Conservation (phyloP, 1,140 invertebrate species). For the Anoplolepis gracilipes region DNA sequence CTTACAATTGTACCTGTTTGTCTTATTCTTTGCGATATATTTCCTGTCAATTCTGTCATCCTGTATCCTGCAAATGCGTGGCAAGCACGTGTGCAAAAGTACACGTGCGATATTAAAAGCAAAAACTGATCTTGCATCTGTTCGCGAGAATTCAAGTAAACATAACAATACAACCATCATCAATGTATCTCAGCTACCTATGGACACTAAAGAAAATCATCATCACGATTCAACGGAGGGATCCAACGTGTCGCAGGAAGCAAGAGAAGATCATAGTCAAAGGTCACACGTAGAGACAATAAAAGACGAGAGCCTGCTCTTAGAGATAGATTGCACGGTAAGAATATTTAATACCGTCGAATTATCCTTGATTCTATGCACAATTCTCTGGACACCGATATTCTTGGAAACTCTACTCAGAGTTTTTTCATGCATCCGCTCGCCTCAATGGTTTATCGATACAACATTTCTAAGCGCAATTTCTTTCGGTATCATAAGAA, state of each 20-base stretch:
- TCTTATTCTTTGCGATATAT: constrained; percentile 74
- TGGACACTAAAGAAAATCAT: neutral
- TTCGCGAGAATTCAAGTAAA: neutral
- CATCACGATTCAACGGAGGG: neutral
- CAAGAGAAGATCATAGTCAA: too few relatives aligned
- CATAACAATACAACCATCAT: neutral
- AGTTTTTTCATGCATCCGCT: constrained; percentile 67
- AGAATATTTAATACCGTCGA: constrained; percentile 3
- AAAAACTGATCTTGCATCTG: neutral
- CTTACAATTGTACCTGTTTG: constrained; percentile 72
- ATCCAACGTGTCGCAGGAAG: neutral
- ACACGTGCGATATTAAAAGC: constrained; percentile 16
- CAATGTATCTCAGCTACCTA: neutral
- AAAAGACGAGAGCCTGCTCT: constrained; percentile 5
- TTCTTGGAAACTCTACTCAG: constrained; percentile 68
- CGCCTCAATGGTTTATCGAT: constrained; percentile 70
- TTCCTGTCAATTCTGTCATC: constrained; percentile 74
- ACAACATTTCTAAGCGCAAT: constrained; percentile 66
- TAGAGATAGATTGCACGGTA: neutral
- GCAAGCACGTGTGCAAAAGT: constrained; percentile 6
- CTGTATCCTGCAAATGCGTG: constrained; percentile 66
- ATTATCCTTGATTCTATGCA: constrained; percentile 52
- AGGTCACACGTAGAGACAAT: neutral
- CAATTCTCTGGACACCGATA: constrained; percentile 77
- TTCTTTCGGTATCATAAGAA: constrained; percentile 69